Evolutionary conservation across 2,797 vertebrate genomes (phyloP).

Genomic region (Hybognathus amarus): DNA sequence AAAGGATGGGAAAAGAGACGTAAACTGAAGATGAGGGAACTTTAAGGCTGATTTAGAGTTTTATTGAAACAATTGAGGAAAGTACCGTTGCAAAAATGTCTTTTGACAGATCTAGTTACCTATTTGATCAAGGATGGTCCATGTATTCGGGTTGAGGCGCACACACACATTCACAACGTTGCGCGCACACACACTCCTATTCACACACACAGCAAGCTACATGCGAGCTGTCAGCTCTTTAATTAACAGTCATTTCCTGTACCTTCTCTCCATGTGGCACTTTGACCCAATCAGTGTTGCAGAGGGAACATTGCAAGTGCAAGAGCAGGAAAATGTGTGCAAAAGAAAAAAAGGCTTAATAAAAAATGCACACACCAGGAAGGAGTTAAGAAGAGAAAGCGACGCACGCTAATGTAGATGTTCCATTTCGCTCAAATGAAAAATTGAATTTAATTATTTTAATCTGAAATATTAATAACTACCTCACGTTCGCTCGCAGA

Average conservation of each 20-base stretch:
- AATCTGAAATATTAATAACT: slow-evolving; percentile 90
- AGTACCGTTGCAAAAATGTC: slow-evolving; percentile 65
- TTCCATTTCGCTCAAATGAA: slow-evolving; percentile 62
- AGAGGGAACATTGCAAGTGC: slow-evolving; percentile 53
- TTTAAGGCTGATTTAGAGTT: slow-evolving; percentile 26
- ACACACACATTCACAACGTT: slow-evolving; percentile 68
- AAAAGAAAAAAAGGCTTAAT: slow-evolving; percentile 21
- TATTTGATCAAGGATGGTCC: slow-evolving; percentile 79
- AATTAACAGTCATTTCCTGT: slow-evolving; percentile 83
- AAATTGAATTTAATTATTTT: slow-evolving; percentile 71
- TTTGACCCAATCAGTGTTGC: slow-evolving; percentile 56
- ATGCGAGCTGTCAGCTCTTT: slow-evolving; percentile 79
- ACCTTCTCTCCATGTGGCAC: slow-evolving; percentile 75
- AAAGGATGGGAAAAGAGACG: slow-evolving; percentile 9
- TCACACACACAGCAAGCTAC: slow-evolving; percentile 69
- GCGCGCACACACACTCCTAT: slow-evolving; percentile 68
- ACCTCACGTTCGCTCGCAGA: slow-evolving; percentile 81
- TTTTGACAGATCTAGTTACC: slow-evolving; percentile 82
- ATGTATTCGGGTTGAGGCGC: slow-evolving; percentile 72
- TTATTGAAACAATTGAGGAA: slow-evolving; percentile 32
- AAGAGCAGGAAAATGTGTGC: slow-evolving; percentile 43
- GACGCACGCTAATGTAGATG: slow-evolving; percentile 54
- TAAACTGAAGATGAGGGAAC: slow-evolving; percentile 22
- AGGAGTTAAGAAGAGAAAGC: slow-evolving; percentile 38
- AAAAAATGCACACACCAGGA: slow-evolving; percentile 19